Percentiles rank a stretch among this genome's conserved stretches.
These are phyloP conservation scores for Cosmopolites sordidus DNA, from an alignment of 2,888 invertebrate species.

Conservation along the genomic window DNA sequence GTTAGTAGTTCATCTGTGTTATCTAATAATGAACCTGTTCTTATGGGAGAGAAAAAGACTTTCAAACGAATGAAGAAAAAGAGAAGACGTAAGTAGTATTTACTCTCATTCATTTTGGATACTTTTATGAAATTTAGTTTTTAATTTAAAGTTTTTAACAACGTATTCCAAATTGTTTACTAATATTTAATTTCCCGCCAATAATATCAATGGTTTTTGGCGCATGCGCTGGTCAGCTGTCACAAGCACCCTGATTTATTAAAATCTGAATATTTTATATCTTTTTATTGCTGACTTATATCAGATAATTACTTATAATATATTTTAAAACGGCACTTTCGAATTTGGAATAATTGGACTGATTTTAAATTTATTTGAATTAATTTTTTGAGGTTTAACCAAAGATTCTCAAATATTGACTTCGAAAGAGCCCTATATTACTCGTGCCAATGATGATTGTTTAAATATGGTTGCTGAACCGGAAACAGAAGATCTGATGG, in stretches of 20 bases:
- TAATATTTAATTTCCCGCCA: constrained; percentile 4
- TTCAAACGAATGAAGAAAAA: constrained; percentile 39
- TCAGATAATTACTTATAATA: no score
- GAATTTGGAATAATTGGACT: no score
- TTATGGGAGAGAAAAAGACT: constrained; percentile 39
- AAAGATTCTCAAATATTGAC: constrained; percentile 52
- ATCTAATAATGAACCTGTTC: constrained; percentile 43
- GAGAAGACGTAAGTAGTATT: constrained; percentile 40
- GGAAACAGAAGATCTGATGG: constrained; percentile 49
- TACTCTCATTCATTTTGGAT: background rate
- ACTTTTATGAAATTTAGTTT: no score
- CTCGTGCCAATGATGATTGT: constrained; percentile 53
- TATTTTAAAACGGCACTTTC: no score
- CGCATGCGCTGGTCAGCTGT: constrained; percentile 6
- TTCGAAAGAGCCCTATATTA: constrained; percentile 54
- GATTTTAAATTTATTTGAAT: no score
- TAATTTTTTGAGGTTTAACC: constrained; percentile 36
- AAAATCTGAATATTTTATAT: no score
- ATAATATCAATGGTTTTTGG: background rate
- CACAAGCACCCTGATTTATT: background rate
- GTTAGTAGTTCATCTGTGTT: constrained; percentile 46
- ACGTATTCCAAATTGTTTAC: no score
- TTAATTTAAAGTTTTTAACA: no score
- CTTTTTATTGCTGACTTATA: no score
- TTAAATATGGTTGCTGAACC: constrained; percentile 38